Evolutionary conservation across 2,888 invertebrate species (phyloP).

Genomic region (Hirtodrosophila duncani): DNA sequence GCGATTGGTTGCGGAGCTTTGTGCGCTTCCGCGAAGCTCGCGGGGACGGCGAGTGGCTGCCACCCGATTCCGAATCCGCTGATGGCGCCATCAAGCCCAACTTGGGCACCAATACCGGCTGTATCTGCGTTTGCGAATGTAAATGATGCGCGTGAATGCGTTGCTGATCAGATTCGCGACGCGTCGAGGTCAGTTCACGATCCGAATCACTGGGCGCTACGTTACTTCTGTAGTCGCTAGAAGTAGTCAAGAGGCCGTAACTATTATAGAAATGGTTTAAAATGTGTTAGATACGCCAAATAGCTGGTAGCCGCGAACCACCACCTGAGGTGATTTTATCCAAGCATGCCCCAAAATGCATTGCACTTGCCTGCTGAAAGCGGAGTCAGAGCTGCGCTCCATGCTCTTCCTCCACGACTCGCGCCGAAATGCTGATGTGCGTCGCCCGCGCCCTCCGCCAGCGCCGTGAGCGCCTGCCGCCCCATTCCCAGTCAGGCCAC

Average conservation of each 20-base stretch:
- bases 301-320: slow-evolving; percentile 10
- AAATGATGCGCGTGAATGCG: slow-evolving; percentile 69
- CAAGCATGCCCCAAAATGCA: slow-evolving; percentile 9
- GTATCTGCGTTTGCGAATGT: slow-evolving; percentile 23
- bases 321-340: no score
- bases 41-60: slow-evolving; percentile 91
- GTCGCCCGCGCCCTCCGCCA: slow-evolving; percentile 72
- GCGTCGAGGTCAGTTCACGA: slow-evolving; percentile 88
- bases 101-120: slow-evolving; percentile 79
- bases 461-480: slow-evolving; percentile 16
- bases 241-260: slow-evolving; percentile 79
- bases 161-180: slow-evolving; percentile 83
- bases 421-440: slow-evolving; percentile 83
- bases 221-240: slow-evolving; percentile 95
- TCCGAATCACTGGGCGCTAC: slow-evolving; percentile 94
- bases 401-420: slow-evolving; percentile 95
- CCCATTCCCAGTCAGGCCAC: slow-evolving; percentile 55
- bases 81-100: slow-evolving; percentile 83
- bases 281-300: slow-evolving; percentile 26
- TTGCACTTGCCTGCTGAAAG: slow-evolving; percentile 90
- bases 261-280: slow-evolving; percentile 76
- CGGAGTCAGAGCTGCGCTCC: slow-evolving; percentile 94
- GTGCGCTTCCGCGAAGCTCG: slow-evolving; percentile 88
- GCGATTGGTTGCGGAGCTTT: slow-evolving; percentile 92
- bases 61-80: slow-evolving; percentile 91